Evolutionary conservation across 2,113 vertebrate genomes (phyloP), one percentile per base, ranked within the genome.

Genomic region (Burhinus oedicnemus): DNA sequence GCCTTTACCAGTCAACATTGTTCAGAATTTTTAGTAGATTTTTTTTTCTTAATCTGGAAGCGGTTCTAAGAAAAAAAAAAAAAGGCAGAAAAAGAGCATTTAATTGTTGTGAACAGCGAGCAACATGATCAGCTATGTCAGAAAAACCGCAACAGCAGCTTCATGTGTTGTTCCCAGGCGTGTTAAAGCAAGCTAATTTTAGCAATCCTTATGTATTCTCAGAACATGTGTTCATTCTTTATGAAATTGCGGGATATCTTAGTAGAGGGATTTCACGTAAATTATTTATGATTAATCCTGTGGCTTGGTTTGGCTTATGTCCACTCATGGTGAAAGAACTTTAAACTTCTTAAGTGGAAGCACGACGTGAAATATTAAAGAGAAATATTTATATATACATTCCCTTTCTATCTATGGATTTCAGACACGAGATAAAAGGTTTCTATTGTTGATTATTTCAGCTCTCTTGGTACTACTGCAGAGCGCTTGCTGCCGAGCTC

Each of bases 331-430:
- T 72, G 74, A 94, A 92, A 96, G 79, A 93, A 94, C 84, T 82
- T 96, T 44, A 79, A 93, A 95, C 71, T 92, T 94, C 90, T 89
- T 90, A 90, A 95, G 60, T 93, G 58, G 77, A 90, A 83, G 78
- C 76, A 92, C 22, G 8, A 80, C 69, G 83, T 96, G 81, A 95
- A 96, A 97, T 95, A 97, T 97, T 97, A 65, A 97, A 97, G 91
- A 93, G 87, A 95, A 97, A 92, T 93, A 90, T 95, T 93, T 96
- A 92, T 83, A 78, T 71, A 93, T 78, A 84, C 44, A 55, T 90
- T 74, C 93, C 74, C 57, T 87, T 91, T 89, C 92, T 95, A 88
- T 82, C 76, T 90, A 92, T 61, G 95, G 91, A 93, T 95, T 94
- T 97, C 88, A 79, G 78, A 92, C 66, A 95, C 10, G 42, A 96